Base-by-base conservation (phyloP, 2,888 invertebrate species). In the Pachydiplax longipennis region DNA sequence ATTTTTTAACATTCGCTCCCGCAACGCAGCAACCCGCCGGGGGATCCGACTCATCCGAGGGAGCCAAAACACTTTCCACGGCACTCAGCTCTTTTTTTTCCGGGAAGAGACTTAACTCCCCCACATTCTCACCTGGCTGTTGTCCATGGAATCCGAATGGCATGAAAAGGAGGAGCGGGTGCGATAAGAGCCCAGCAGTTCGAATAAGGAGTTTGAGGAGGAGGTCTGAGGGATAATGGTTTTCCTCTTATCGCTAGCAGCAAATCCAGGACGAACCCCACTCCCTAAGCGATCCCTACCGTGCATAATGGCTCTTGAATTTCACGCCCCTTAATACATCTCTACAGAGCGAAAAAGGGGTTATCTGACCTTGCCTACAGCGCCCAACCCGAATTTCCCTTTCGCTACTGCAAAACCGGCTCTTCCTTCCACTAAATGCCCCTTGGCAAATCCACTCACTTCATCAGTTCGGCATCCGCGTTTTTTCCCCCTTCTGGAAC, bases 251-350 rank as follows among this genome's bases (percentile, higher is more conserved):
- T 87, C 87, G 61, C 87, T 37, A 37, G 61, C 87, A 40, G 87
- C 87, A 87, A 87, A 87, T 87, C 87, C 87, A 87, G 87, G 61
- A 25, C 83, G 83, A 83, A n/a, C 31, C 73, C 31, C 25, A 31
- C 31, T 65, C 61, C 61, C 87, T 35, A 87, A 87, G 58, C 87
- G 87, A 87, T 61, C 61, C 73, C 87, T 58, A 37, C 87, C 87
- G 37, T 87, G 87, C 87, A 87, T 87, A 87, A 87, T 87, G 87
- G 87, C 87, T 65, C 87, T 65, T 35, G 87, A 87, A 87, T 87
- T 87, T 87, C 87, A 87, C 87, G 61, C 87, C 87, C 87, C 65
- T 87, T 87, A 87, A 87, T 87, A 87, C 87, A 25, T 35, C 48
- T 13, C 58, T 58, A 18, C 35, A 61, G 37, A 13, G 61, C 12